Evolutionary conservation across 2,113 vertebrate species (phyloP).

Genomic region (Ondatra zibethicus): DNA sequence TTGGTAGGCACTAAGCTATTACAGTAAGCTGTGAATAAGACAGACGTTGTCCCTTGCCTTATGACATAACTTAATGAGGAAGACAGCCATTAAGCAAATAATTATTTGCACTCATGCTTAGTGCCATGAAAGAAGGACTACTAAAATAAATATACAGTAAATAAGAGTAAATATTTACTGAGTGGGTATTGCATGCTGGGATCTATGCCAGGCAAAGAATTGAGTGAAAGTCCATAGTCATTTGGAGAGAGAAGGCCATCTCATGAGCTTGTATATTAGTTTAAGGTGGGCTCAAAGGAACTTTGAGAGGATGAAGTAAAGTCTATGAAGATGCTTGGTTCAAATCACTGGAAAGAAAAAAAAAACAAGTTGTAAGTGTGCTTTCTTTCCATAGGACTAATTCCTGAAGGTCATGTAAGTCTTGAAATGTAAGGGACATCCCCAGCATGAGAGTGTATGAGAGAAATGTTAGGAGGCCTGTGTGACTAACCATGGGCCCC

Average conservation of each 20-base stretch:
- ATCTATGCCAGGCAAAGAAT: slow-evolving; percentile 51
- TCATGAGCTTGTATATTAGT: slow-evolving; percentile 39
- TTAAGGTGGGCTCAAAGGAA: background rate
- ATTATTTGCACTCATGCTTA: slow-evolving; percentile 68
- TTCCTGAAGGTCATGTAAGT: background rate
- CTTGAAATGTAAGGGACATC: background rate
- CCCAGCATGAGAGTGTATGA: background rate
- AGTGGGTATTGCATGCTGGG: slow-evolving; percentile 56
- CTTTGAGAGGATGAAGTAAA: background rate
- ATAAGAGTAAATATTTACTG: slow-evolving; percentile 70
- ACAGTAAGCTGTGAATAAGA: slow-evolving; percentile 55
- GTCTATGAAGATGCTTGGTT: slow-evolving; percentile 43
- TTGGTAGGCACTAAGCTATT: slow-evolving; percentile 36
- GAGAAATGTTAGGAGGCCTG: background rate
- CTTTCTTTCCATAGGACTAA: slow-evolving; percentile 46
- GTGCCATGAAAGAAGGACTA: slow-evolving; percentile 55
- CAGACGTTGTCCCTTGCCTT: slow-evolving; percentile 20
- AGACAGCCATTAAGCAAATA: slow-evolving; percentile 71
- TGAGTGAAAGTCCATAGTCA: slow-evolving; percentile 32
- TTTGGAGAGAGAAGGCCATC: slow-evolving; percentile 18
- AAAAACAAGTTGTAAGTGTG: slow-evolving; percentile 39
- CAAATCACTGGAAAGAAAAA: slow-evolving; percentile 42
- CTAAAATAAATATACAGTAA: slow-evolving; percentile 57
- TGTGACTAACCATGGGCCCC: background rate
- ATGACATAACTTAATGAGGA: slow-evolving; percentile 39